These are phyloP conservation scores for Phytoseiulus persimilis DNA, from an alignment of 2,888 invertebrate species.

Conservation along the genomic window DNA sequence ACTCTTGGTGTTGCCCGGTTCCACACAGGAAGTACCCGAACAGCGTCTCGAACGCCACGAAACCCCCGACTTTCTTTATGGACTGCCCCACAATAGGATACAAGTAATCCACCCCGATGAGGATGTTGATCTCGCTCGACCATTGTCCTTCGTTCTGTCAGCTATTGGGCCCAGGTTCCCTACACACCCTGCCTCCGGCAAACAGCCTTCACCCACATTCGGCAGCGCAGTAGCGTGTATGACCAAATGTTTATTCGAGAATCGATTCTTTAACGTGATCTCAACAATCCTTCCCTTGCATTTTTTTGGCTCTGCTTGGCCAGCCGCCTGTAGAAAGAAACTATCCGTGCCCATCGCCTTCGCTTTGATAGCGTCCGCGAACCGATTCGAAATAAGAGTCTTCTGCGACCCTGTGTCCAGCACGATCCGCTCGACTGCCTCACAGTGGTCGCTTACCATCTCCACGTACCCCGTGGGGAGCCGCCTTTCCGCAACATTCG, in stretches of 20 bases:
- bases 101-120: background rate
- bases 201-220: background rate
- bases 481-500: background rate
- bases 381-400: background rate
- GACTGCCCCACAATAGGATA: background rate
- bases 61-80: background rate
- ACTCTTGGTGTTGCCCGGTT: conserved; percentile 54
- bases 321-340: background rate
- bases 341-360: background rate
- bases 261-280: background rate
- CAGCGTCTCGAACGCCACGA: background rate
- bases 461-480: background rate
- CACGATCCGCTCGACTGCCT: background rate
- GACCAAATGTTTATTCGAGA: background rate
- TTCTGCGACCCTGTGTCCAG: background rate
- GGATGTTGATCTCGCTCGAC: background rate
- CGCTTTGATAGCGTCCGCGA: background rate
- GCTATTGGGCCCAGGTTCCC: background rate
- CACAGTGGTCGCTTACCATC: background rate
- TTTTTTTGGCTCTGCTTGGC: background rate
- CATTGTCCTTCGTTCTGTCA: background rate
- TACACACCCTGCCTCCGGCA: background rate
- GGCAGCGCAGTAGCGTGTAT: background rate
- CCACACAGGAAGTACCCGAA: conserved; percentile 46
- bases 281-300: background rate